phyloP scores from a whole-genome alignment of 1,140 invertebrate species.

The Temnothorax curvispinosus region DNA sequence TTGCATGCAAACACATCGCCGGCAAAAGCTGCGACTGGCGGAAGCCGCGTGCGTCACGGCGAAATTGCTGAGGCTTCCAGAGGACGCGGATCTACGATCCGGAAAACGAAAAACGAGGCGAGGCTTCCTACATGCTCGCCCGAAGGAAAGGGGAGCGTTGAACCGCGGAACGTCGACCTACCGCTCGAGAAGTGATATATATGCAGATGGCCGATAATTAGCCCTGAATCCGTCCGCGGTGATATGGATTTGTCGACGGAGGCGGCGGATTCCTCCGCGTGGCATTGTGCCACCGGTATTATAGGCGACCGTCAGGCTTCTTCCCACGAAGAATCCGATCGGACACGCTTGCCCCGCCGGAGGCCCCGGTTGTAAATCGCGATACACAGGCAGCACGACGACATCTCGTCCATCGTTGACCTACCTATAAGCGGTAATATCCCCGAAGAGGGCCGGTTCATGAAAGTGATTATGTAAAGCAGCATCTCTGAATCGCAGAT shows the following conservation, averaged over 20 bases:
- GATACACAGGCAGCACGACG: conserved; percentile 41
- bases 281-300: conserved; percentile 51
- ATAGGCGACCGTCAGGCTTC: conserved; percentile 59
- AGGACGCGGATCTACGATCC: background rate
- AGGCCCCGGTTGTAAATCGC: conserved; percentile 41
- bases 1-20: background rate
- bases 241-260: conserved; percentile 60
- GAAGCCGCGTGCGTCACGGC: background rate
- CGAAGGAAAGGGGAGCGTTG: conserved; percentile 24
- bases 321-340: conserved; percentile 82
- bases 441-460: conserved; percentile 42
- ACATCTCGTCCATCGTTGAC: conserved; percentile 52
- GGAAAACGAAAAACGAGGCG: background rate
- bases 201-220: conserved; percentile 50
- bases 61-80: background rate
- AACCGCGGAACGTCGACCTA: conserved; percentile 34
- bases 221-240: conserved; percentile 12
- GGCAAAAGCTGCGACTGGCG: background rate
- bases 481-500: conserved; percentile 55
- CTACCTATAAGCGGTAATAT: conserved; percentile 52
- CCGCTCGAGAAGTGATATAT: background rate
- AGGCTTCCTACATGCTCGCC: conserved; percentile 12
- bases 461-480: conserved; percentile 70
- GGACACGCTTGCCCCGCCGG: conserved; percentile 72
- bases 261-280: conserved; percentile 24